These are phyloP conservation scores for Andricus curvator DNA, from an alignment of 2,888 invertebrate genomes.

Conservation along the genomic window DNA sequence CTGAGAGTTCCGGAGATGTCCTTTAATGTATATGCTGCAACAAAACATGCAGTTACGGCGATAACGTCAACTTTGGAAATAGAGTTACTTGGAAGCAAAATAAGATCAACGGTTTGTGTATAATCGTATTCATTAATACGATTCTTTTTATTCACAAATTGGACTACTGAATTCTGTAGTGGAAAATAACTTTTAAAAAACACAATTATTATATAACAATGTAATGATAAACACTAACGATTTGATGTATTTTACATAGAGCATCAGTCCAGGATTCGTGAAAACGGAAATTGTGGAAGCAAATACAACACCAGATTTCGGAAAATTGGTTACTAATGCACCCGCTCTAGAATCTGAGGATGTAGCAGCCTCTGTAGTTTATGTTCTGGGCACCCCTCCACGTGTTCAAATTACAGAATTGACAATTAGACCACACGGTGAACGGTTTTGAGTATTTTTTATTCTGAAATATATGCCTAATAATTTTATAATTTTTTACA, in stretches of 20 bases:
- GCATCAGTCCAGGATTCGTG: constrained; percentile 83
- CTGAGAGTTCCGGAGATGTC: constrained; percentile 60
- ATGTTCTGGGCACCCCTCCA: constrained; percentile 72
- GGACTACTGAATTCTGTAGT: too few relatives aligned
- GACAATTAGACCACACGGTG: constrained; percentile 57
- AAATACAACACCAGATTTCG: background rate
- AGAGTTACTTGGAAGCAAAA: constrained; percentile 77
- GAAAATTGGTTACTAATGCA: too few relatives aligned
- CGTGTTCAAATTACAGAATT: constrained; percentile 69
- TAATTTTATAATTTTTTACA: background rate
- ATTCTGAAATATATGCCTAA: background rate
- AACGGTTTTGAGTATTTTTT: constrained; percentile 38
- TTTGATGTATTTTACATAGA: constrained; percentile 75
- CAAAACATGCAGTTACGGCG: constrained; percentile 81
- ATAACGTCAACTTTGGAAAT: constrained; percentile 64
- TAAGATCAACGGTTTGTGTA: constrained; percentile 62
- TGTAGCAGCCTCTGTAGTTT: constrained; percentile 75
- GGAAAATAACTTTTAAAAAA: background rate
- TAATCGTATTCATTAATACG: too few relatives aligned
- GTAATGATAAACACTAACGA: background rate
- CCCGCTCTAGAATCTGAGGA: constrained; percentile 71
- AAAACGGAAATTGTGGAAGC: constrained; percentile 75
- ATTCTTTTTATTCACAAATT: too few relatives aligned
- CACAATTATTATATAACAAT: background rate
- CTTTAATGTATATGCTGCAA: constrained; percentile 80